Base-by-base conservation (phyloP, 2,797 vertebrate species). In the Intellagama lesueurii region DNA sequence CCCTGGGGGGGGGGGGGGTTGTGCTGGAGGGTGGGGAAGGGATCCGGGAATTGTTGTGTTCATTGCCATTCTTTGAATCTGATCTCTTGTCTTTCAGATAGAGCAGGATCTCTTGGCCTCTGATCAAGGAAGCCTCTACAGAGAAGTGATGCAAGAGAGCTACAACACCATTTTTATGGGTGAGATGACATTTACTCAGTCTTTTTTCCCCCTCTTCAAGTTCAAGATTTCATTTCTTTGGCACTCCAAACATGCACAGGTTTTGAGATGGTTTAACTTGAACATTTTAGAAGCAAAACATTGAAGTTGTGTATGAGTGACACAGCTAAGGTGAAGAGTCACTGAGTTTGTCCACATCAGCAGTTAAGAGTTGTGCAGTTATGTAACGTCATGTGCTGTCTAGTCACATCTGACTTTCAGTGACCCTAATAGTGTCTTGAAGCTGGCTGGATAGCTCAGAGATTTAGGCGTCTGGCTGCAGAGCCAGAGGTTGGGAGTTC, bases 151-250 rank as follows among this genome's bases (percentile, higher is more conserved):
- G 85, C 85, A 87, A 69, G 79, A 90, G 28, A 87, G 85, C 49
- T 87, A 77, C 64, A 70, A 82, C 79, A 83, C 89, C 72, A 82
- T 87, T 72, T 90, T 86, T 26, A 70, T 76, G 73, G 89, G 89
- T 90, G 35, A 90, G 89, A 69, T 40, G 28, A 64, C 22, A 49
- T 30, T 30, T 60, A 35, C 24, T 47, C 35, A 11, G 60, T 85
- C 19, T 72, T 26, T 64, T n/a, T 5, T 75, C 40, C 44, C 40
- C 75, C 44, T 1, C 5, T 7, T 75, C 19, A 30, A 17, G 28
- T 30, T 16, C n/a, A 35, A 40, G 69, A 11, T 2, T 73, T 35
- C n/a, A 19, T 30, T 19, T 87, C 28, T 40, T 19, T 40, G 70
- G 32, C 7, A 24, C 17, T n/a, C 22, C 28, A 72, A 76, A n/a